A percentile compares a stretch with the other conserved stretches of the same genome.
These are phyloP conservation scores for Trogon melanurus DNA, from an alignment of 2,113 vertebrate genomes.

Conservation along the genomic window DNA sequence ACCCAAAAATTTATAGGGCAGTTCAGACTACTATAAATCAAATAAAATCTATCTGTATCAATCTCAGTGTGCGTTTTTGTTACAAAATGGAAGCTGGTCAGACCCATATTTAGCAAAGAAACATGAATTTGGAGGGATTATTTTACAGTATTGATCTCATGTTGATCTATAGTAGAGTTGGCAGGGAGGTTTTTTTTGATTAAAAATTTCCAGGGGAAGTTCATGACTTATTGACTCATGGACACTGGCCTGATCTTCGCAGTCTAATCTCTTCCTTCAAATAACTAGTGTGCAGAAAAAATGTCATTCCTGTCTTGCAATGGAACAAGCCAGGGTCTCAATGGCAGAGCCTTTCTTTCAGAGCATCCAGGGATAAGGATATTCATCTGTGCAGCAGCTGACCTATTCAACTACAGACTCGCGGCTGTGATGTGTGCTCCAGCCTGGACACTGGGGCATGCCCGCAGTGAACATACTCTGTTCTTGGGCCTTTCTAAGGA, in stretches of 20 bases:
- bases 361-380: neutral
- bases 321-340: neutral
- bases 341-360: neutral
- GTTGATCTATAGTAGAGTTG: neutral
- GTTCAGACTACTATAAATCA: neutral
- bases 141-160: neutral
- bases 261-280: neutral
- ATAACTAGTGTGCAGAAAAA: neutral
- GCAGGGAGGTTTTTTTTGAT: neutral
- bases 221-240: neutral
- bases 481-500: neutral
- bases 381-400: neutral
- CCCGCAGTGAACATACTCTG: neutral
- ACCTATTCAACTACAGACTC: neutral
- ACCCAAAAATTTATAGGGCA: neutral
- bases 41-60: neutral
- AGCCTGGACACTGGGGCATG: rapidly evolving
- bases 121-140: neutral
- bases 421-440: neutral
- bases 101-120: neutral
- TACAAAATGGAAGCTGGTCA: neutral
- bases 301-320: neutral
- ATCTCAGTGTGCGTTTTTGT: neutral
- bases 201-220: neutral
- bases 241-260: neutral